Base-by-base conservation (phyloP, 2,113 vertebrate species). In the Pimephales promelas region DNA sequence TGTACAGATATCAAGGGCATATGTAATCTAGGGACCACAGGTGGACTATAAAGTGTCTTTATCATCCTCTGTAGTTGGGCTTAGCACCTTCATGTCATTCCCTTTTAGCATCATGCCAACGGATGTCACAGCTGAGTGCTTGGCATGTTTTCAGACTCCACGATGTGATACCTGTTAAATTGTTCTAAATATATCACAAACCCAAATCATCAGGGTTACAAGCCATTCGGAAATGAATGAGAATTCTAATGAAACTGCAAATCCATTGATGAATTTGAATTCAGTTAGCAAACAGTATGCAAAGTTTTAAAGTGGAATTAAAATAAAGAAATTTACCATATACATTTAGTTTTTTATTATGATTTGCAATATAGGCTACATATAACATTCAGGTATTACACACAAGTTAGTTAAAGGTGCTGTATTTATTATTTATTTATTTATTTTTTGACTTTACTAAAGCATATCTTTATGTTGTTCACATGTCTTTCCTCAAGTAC, bases 1-100 rank as follows among this genome's bases (percentile, higher is more conserved):
- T 54, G 18, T 2, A 0, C 0, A 54, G 18, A 40, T 18, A 40
- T 75, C 34, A 73, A 79, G 68, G 49, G 26, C 57, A 83, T 28
- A 28, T 79, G 75, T 40, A 73, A 83, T 70, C 79, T 20, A 7
- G 24, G 26, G 47, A 56, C 5, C 62, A 87, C 79, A 87, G 64
- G 64, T 82, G 79, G 61, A 79, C 73, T 79, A 40, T 40, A 59
- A 87, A 75, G 43, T 45, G 77, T 20, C 75, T 70, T 62, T 70
- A 34, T 54, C 22, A 77, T 85, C 57, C 86, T 70, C 74, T 79
- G 75, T 78, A 74, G 74, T 34, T n/a, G 43, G 47, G 57, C 54
- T 82, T 79, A 85, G 49, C 79, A 79, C 47, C 10, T 81, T 31
- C 77, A 49, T 75, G 62, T 45, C 68, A 20, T 40, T 75, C 64